Percentiles rank a stretch among this genome's conserved stretches.
These are phyloP conservation scores for Patiria pectinifera DNA, from an alignment of 53 echinoderm and acorn worm species.

Conservation along the genomic window DNA sequence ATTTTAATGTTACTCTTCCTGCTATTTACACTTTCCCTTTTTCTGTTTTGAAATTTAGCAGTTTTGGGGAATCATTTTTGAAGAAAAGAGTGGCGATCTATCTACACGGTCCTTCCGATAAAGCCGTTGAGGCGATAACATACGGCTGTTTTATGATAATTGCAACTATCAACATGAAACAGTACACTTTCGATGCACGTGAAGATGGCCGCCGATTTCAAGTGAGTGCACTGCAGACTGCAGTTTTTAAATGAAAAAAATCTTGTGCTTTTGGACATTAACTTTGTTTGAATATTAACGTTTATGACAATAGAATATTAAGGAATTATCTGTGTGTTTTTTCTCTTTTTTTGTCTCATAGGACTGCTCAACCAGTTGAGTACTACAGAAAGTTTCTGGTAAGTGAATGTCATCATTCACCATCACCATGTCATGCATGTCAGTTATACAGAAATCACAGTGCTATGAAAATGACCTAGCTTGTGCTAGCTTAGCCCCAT, in stretches of 20 bases:
- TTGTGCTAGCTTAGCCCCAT: too few species aligned
- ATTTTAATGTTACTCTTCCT: too few species aligned
- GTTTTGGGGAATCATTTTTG: not conserved
- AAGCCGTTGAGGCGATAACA: not conserved
- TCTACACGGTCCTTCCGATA: not conserved
- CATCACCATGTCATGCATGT: not conserved
- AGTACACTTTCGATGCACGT: not conserved
- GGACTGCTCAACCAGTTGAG: constrained; percentile 95
- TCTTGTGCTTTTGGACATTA: not conserved
- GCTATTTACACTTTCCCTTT: not conserved
- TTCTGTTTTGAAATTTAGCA: not conserved
- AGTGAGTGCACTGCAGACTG: constrained; percentile 49
- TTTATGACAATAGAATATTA: not conserved
- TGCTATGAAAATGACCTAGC: too few species aligned
- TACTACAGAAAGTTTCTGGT: constrained; percentile 94
- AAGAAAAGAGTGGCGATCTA: not conserved
- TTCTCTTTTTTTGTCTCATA: constrained; percentile 25
- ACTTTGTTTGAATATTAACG: not conserved
- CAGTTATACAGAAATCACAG: too few species aligned
- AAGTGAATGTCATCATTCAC: constrained; percentile 37
- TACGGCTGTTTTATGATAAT: constrained; percentile 14
- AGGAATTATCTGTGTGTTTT: too few species aligned
- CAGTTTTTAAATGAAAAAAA: not conserved
- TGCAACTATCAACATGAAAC: not conserved
- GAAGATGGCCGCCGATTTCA: constrained; percentile 74